Evolutionary conservation across 2,113 vertebrate species (phyloP).

Genomic region (Saguinus imperator): DNA sequence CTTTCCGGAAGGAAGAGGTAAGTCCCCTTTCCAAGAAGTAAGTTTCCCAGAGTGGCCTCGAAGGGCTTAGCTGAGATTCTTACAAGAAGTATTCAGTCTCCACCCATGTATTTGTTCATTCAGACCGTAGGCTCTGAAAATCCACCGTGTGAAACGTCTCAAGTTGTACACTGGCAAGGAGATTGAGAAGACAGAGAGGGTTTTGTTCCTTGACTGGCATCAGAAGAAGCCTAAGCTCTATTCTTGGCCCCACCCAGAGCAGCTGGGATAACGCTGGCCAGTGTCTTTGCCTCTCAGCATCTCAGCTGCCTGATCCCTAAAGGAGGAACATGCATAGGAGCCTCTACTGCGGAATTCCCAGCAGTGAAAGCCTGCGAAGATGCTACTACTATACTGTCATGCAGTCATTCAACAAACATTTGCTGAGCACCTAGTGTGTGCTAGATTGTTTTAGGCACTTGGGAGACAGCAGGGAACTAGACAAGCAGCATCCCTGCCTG

Average conservation of each 20-base stretch:
- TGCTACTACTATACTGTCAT: fast-evolving
- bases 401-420: neutral
- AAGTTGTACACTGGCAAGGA: neutral
- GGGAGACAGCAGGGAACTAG: neutral
- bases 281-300: fast-evolving
- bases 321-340: neutral
- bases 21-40: neutral
- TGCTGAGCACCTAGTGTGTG: neutral
- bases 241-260: fast-evolving
- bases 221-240: neutral
- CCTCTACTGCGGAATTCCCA: neutral
- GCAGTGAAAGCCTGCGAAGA: fast-evolving
- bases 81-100: neutral
- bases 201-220: neutral
- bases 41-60: neutral
- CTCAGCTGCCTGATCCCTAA: neutral
- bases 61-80: neutral
- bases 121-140: neutral
- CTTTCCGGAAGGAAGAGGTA: neutral
- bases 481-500: neutral
- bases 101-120: neutral
- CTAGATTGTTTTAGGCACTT: neutral
- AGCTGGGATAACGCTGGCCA: fast-evolving
- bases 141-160: neutral
- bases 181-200: neutral